These are phyloP conservation scores for Sphaeramia orbicularis DNA, from an alignment of 2,797 vertebrate species.

Conservation along the genomic window DNA sequence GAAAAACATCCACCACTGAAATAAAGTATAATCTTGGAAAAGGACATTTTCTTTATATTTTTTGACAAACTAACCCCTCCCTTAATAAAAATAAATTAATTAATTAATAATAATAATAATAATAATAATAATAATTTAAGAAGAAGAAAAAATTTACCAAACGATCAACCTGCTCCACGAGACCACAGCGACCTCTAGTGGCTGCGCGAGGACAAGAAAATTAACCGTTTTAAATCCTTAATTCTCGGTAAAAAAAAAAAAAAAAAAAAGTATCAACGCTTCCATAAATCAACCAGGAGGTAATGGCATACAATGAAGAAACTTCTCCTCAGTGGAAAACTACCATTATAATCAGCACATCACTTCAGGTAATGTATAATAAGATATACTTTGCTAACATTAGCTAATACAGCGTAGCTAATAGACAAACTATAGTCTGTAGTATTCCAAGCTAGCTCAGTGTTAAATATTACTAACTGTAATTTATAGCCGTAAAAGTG, in stretches of 20 bases:
- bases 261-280: too few relatives aligned
- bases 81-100: too few relatives aligned
- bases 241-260: too few relatives aligned
- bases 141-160: neutral
- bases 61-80: neutral
- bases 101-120: too few relatives aligned
- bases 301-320: slow-evolving; percentile 35
- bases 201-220: too few relatives aligned
- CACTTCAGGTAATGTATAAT: slow-evolving; percentile 85
- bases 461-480: neutral
- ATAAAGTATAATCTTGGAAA: neutral
- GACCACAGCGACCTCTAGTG: slow-evolving; percentile 16
- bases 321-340: slow-evolving; percentile 83
- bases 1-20: neutral
- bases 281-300: neutral
- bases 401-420: neutral
- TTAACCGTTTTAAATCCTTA: too few relatives aligned
- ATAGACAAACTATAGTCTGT: too few relatives aligned
- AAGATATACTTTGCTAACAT: neutral
- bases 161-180: too few relatives aligned
- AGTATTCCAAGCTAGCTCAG: neutral
- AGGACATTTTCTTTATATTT: too few relatives aligned
- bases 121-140: too few relatives aligned
- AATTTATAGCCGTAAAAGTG: neutral
- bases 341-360: slow-evolving; percentile 89